A percentile compares a stretch with the other conserved stretches of the same genome.
These are phyloP conservation scores for Equus quagga DNA, from an alignment of 2,113 vertebrate species.

Conservation along the genomic window DNA sequence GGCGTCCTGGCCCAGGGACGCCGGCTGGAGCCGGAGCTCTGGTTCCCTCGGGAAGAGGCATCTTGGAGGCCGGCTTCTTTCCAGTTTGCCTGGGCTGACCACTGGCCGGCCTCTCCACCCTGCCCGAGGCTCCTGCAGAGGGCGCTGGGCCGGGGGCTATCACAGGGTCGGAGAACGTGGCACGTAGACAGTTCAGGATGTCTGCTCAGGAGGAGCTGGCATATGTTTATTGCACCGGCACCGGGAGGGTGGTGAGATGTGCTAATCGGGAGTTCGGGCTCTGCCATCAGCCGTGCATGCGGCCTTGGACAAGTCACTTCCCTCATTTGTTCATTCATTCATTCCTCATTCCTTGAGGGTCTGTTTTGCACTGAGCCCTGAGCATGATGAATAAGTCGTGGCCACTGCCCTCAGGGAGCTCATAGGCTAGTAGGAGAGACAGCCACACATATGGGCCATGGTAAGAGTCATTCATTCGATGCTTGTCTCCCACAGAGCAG, in stretches of 20 bases:
- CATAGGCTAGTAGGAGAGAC: not conserved
- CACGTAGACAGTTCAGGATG: not conserved
- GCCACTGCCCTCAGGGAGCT: not conserved
- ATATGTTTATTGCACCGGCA: not conserved
- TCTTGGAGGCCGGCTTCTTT: not conserved
- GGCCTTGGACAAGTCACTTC: not conserved
- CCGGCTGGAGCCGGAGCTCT: not conserved
- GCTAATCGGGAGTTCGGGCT: not conserved
- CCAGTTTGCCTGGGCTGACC: not conserved
- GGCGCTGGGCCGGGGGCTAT: no score
- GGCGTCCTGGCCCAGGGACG: not conserved
- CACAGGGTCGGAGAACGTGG: not conserved
- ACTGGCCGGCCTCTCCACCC: not conserved
- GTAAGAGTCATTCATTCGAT: not conserved
- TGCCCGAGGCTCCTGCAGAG: not conserved
- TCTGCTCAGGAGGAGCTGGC: no score
- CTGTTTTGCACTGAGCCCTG: not conserved
- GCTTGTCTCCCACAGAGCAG: not conserved
- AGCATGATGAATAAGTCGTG: not conserved
- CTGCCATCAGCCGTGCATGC: not conserved
- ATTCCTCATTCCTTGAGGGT: not conserved
- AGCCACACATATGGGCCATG: not conserved
- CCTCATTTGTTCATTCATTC: not conserved
- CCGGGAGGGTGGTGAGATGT: not conserved
- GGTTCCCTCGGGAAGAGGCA: not conserved